A percentile compares a stretch with the other conserved stretches of the same genome.
phyloP scores from a whole-genome alignment of 92 coral and sea anemone genomes.

The Porites rus region DNA sequence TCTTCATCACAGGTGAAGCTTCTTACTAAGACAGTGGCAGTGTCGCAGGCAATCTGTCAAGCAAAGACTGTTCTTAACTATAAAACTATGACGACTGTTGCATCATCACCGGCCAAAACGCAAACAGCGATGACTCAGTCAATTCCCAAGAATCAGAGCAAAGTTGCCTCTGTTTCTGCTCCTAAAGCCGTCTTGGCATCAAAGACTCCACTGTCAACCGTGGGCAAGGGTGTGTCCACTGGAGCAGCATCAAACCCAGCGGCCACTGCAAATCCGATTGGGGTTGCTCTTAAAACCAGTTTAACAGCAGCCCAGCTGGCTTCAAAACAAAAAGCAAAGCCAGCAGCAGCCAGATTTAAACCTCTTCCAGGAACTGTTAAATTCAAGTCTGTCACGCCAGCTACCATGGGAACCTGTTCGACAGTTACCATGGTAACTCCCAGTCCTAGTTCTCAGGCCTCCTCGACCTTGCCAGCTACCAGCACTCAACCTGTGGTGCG shows the following conservation, averaged over 20 bases:
- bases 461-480: slow-evolving; percentile 48
- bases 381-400: slow-evolving; percentile 86
- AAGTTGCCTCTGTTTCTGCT: slow-evolving; percentile 63
- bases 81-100: slow-evolving; percentile 76
- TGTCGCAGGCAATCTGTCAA: slow-evolving; percentile 80
- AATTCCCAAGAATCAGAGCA: slow-evolving; percentile 75
- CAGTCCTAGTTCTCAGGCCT: slow-evolving; percentile 71
- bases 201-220: slow-evolving; percentile 68
- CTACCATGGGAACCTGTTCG: slow-evolving; percentile 79
- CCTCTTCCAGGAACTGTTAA: slow-evolving; percentile 91
- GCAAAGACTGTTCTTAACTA: slow-evolving; percentile 85
- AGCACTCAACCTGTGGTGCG: slow-evolving; percentile 82
- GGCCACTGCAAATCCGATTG: slow-evolving; percentile 35
- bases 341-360: slow-evolving; percentile 81
- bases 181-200: slow-evolving; percentile 80
- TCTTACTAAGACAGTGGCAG: slow-evolving; percentile 86
- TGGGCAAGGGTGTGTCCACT: slow-evolving; percentile 32
- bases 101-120: slow-evolving; percentile 79
- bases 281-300: slow-evolving; percentile 46
- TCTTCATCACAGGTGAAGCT: slow-evolving; percentile 91
- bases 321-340: slow-evolving; percentile 79
- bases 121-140: slow-evolving; percentile 84
- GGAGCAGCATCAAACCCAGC: slow-evolving; percentile 46
- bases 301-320: slow-evolving; percentile 78
- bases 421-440: slow-evolving; percentile 91